Evolutionary conservation across 2,888 invertebrate species (phyloP).

Genomic region (Sceliomorpha sp.): DNA sequence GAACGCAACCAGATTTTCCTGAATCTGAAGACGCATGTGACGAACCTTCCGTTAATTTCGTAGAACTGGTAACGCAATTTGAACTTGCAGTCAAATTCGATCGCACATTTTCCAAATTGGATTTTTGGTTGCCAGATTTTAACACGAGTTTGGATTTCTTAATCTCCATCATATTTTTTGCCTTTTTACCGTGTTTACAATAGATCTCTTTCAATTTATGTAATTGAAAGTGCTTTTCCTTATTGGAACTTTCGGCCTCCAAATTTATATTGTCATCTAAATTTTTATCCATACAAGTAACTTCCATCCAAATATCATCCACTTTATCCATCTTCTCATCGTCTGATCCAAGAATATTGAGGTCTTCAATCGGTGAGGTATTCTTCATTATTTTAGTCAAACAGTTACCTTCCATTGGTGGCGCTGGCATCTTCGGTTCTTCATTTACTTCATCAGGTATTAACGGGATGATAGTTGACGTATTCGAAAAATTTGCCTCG

Average conservation of each 20-base stretch:
- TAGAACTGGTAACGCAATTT: background rate
- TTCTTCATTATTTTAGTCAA: constrained; percentile 66
- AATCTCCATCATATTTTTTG: constrained; percentile 20
- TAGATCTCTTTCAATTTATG: constrained; percentile 21
- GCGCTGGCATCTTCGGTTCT: constrained; percentile 63
- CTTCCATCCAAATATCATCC: constrained; percentile 68
- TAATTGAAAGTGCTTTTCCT: constrained; percentile 18
- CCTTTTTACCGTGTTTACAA: constrained; percentile 8
- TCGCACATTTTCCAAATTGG: background rate
- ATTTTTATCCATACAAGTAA: constrained; percentile 58
- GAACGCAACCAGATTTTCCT: too few species aligned
- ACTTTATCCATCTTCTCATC: constrained; percentile 65
- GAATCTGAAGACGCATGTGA: constrained; percentile 21
- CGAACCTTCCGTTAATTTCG: constrained; percentile 21
- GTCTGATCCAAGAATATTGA: constrained; percentile 62
- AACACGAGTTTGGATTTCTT: constrained; percentile 28
- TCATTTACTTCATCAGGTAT: constrained; percentile 61
- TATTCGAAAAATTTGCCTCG: constrained; percentile 41
- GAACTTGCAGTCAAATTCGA: constrained; percentile 2
- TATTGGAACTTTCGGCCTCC: constrained; percentile 9
- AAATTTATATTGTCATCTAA: constrained; percentile 22
- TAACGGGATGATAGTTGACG: constrained; percentile 61
- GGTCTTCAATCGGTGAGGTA: constrained; percentile 62
- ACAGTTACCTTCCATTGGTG: constrained; percentile 66
- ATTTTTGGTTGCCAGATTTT: constrained; percentile 17